Conservation (phyloP, 1,140 invertebrate species). For the Coenobita brevimanus region DNA sequence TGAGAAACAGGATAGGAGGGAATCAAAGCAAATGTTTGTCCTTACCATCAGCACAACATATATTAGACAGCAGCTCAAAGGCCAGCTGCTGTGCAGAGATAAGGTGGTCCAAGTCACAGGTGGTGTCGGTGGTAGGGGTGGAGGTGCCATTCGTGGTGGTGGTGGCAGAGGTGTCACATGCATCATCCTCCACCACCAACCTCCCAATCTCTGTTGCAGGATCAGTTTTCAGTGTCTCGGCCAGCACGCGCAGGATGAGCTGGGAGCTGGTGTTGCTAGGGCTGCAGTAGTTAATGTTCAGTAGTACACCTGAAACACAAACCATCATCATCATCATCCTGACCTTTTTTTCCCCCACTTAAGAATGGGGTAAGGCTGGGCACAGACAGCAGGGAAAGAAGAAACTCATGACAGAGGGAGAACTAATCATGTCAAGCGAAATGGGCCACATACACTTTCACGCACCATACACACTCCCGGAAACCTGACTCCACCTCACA, state of each 20-base stretch:
- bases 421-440: too few species aligned
- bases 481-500: too few species aligned
- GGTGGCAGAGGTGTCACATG: not conserved
- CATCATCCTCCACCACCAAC: slow-evolving; percentile 26
- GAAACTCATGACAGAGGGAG: too few species aligned
- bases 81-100: slow-evolving; percentile 80
- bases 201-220: not conserved
- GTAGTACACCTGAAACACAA: slow-evolving; percentile 73
- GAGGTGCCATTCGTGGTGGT: not conserved
- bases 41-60: slow-evolving; percentile 80
- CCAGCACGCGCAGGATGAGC: slow-evolving; percentile 74
- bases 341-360: too few species aligned
- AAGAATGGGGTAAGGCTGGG: too few species aligned
- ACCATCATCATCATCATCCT: too few species aligned
- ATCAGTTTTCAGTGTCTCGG: slow-evolving; percentile 39
- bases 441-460: too few species aligned
- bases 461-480: too few species aligned
- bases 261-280: slow-evolving; percentile 71
- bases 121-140: not conserved
- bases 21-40: too few species aligned
- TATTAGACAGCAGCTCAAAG: slow-evolving; percentile 82
- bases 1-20: too few species aligned
- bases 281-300: slow-evolving; percentile 75
- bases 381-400: too few species aligned
- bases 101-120: slow-evolving; percentile 72